These are phyloP conservation scores for Henicopernis longicauda DNA, from an alignment of 2,113 vertebrate genomes.

Conservation along the genomic window DNA sequence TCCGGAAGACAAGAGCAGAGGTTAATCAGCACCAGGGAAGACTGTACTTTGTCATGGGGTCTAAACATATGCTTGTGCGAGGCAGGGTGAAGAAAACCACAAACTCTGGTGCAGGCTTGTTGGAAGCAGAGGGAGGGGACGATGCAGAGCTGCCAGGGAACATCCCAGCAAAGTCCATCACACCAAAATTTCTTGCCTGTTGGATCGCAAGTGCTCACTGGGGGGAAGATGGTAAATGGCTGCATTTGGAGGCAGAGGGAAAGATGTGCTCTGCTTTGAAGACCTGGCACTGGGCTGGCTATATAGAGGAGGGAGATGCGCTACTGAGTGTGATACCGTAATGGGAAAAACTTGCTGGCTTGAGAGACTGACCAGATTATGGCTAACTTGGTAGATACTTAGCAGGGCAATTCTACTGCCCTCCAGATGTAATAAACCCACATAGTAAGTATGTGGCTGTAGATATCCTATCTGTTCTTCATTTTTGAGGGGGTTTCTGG, in stretches of 20 bases:
- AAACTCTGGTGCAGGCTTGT: background rate
- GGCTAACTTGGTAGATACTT: background rate
- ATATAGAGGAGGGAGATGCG: accelerated
- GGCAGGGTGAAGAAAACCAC: background rate
- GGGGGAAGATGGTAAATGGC: no score
- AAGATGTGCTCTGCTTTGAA: background rate
- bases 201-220: background rate
- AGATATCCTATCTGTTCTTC: background rate
- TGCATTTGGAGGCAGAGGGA: background rate
- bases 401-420: background rate
- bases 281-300: background rate
- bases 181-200: background rate
- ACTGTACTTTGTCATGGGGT: background rate
- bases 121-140: background rate
- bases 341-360: background rate
- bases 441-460: background rate
- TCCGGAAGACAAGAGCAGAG: background rate
- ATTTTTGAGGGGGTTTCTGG: background rate
- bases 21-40: background rate
- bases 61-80: background rate
- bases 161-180: background rate
- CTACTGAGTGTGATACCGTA: background rate
- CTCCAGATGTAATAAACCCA: background rate
- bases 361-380: background rate
- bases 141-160: background rate